A percentile compares a stretch with the other conserved stretches of the same genome.
Evolutionary conservation across 2,888 invertebrate genomes (phyloP).

Genomic region (Exocentrus adspersus): DNA sequence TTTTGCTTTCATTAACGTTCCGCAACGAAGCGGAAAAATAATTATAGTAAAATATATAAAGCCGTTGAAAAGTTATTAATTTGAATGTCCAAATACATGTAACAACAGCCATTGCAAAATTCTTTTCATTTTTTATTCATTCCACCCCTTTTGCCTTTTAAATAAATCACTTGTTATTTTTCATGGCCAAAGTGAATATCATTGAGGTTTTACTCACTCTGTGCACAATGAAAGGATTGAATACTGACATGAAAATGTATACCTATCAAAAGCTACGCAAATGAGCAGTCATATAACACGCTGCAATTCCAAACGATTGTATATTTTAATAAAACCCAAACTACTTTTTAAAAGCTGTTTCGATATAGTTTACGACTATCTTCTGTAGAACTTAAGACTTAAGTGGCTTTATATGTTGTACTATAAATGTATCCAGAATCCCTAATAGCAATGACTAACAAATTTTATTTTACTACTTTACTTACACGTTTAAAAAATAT

Average conservation of each 20-base stretch:
- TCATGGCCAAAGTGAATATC: conserved; percentile 45
- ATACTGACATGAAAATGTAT: conserved; percentile 4
- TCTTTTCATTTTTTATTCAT: conserved; percentile 43
- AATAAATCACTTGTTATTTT: conserved; percentile 52
- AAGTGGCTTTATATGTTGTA: too few species aligned
- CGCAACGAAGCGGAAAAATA: conserved; percentile 7
- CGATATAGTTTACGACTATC: too few species aligned
- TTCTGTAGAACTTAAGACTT: too few species aligned
- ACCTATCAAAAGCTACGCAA: background rate
- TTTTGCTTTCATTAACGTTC: conserved; percentile 4
- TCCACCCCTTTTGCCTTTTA: conserved; percentile 45
- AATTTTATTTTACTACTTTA: too few species aligned
- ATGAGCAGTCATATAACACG: too few species aligned
- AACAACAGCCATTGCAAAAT: conserved; percentile 46
- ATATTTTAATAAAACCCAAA: too few species aligned
- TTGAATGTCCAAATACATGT: conserved; percentile 46
- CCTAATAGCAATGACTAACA: too few species aligned
- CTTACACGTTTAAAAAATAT: too few species aligned
- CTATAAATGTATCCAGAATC: too few species aligned
- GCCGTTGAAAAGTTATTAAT: conserved; percentile 42
- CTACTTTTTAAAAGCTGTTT: too few species aligned
- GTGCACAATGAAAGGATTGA: conserved; percentile 1
- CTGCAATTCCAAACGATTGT: too few species aligned
- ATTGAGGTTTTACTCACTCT: conserved; percentile 30
- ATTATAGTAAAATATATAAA: conserved; percentile 16